phyloP scores from a whole-genome alignment of 92 coral and sea anemone genomes.

The Siderastrea radians region DNA sequence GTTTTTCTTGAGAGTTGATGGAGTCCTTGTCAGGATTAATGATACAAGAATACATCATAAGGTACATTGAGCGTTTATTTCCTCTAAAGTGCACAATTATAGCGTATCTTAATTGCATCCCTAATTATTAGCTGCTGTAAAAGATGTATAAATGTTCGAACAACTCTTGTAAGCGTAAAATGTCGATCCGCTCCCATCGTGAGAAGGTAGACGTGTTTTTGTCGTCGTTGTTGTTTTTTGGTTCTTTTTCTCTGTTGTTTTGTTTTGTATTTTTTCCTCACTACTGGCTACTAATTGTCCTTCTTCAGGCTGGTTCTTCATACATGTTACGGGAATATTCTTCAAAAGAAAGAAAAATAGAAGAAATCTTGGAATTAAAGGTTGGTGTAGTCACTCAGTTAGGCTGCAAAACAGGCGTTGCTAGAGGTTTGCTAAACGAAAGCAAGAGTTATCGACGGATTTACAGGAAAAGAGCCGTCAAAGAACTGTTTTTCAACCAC shows the following conservation, averaged over 20 bases:
- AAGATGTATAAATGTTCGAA: too few relatives aligned
- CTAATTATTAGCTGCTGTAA: too few relatives aligned
- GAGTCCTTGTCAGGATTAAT: conserved; percentile 93
- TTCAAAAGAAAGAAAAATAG: conserved; percentile 86
- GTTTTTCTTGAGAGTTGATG: conserved; percentile 95
- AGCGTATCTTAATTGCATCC: too few relatives aligned
- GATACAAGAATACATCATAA: conserved; percentile 94
- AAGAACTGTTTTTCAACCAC: too few relatives aligned
- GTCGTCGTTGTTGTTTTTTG: background rate
- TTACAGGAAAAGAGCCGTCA: too few relatives aligned
- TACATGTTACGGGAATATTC: conserved; percentile 91
- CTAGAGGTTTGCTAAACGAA: too few relatives aligned
- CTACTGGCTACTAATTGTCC: background rate
- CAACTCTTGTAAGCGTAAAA: too few relatives aligned
- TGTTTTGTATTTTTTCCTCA: background rate
- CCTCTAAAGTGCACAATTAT: background rate
- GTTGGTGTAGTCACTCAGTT: conserved; percentile 4
- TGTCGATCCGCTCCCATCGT: too few relatives aligned
- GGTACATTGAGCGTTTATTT: conserved; percentile 50
- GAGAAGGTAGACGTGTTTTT: too few relatives aligned
- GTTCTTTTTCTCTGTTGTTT: background rate
- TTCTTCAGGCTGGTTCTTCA: conserved; percentile 83
- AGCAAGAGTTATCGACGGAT: too few relatives aligned
- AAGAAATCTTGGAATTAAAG: conserved; percentile 69
- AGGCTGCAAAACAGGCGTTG: too few relatives aligned